Evolutionary conservation across 2,797 vertebrate genomes (phyloP), one percentile per base, ranked within the genome.

Genomic region (Eutrigla gurnardus): DNA sequence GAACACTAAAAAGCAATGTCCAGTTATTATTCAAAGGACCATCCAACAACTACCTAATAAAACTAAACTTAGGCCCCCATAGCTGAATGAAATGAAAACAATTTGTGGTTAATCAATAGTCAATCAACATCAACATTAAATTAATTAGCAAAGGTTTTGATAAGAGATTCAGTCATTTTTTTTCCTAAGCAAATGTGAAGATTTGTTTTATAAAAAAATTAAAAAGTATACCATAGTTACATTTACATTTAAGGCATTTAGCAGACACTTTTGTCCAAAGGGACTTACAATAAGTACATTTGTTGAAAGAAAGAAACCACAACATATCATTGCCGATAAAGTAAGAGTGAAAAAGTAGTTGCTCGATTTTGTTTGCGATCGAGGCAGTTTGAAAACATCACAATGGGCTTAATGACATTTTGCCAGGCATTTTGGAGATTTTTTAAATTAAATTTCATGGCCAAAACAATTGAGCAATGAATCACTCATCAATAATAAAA

Each of bases 101-200:
- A 61, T 54, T 18, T 11, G 14, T 25, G 0, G 17, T 61, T 4
- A 0, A 7, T 46, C 9, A 15, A 25, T 15, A 0, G n/a, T 7
- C 13, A 42, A 4, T 4, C 0, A 0, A 43, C 1, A 4, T 4
- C 0, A 0, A 43, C 1, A 54, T 15, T 49, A 57, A 57, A 50
- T 42, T 0, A 40, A 46, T 14, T 52, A 6, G 18, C 9, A 9
- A 39, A 4, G 14, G 36, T 14, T 32, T 6, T 42, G 12, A 47
- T n/a, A 14, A 37, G 55, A 49, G 0, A 39, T 47, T 17, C 2
- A 43, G 8, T 12, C 4, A 1, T 36, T 18, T 47, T 36, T n/a
- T 3, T 5, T 35, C 58, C 7, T 12, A 42, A 8, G 39, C 5
- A 32, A 49, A 45, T 32, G 1, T 45, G 17, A 25, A 1, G 1